A percentile compares a stretch with the other conserved stretches of the same genome.
These are phyloP conservation scores for Sturmia bella DNA, from an alignment of 2,888 invertebrate genomes.

Conservation along the genomic window DNA sequence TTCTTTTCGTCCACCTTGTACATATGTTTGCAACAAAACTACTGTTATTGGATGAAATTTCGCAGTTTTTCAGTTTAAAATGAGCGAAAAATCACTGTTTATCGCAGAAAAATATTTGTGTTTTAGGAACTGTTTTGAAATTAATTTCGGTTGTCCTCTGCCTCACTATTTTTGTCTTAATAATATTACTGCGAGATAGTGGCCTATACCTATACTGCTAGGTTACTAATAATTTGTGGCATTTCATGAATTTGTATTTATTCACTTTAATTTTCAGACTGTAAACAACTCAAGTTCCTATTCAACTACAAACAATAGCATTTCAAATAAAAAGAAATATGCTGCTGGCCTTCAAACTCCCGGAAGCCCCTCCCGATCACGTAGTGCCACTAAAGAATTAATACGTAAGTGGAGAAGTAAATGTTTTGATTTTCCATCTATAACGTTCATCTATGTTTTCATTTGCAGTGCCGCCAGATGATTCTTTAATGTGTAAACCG, in stretches of 20 bases:
- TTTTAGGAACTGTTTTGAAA: too few species aligned
- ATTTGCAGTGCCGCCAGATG: conserved; percentile 90
- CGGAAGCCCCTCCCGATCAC: conserved; percentile 92
- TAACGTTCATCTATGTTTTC: conserved; percentile 17
- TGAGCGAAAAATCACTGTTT: too few species aligned
- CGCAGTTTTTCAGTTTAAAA: too few species aligned
- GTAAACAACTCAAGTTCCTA: conserved; percentile 77
- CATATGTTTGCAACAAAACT: too few species aligned
- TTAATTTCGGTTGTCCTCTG: too few species aligned
- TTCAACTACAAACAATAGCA: conserved; percentile 71
- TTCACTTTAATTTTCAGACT: conserved; percentile 64
- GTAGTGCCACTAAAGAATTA: conserved; percentile 94
- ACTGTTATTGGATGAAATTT: too few species aligned
- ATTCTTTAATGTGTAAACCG: conserved; percentile 93
- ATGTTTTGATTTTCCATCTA: neutral
- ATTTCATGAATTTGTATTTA: neutral
- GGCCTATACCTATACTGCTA: too few species aligned
- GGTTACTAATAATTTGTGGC: too few species aligned
- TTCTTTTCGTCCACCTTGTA: too few species aligned
- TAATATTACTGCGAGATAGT: too few species aligned
- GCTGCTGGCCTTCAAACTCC: conserved; percentile 85
- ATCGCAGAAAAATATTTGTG: too few species aligned
- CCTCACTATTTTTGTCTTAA: too few species aligned
- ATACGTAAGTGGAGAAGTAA: conserved; percentile 81
- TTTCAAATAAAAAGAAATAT: conserved; percentile 84